Percentiles rank a stretch among this genome's conserved stretches.
Evolutionary conservation across 2,888 invertebrate genomes (phyloP).

Genomic region (Agrilus mali): DNA sequence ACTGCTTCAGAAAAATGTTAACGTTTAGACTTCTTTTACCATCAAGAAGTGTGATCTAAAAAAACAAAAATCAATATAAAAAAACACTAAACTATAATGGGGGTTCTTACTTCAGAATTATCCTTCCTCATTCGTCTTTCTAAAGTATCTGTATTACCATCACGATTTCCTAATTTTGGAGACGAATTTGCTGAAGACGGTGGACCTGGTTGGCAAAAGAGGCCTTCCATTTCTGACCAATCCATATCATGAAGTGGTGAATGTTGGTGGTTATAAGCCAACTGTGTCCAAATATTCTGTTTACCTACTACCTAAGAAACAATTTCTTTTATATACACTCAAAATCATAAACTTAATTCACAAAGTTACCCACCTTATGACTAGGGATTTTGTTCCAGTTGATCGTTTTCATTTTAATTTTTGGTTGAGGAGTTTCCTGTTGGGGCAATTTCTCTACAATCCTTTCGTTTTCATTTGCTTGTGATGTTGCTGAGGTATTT

Average conservation of each 20-base stretch:
- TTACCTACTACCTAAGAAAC: slow-evolving; percentile 63
- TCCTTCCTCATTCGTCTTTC: slow-evolving; percentile 62
- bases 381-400: slow-evolving; percentile 97
- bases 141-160: slow-evolving; percentile 34
- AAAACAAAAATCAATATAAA: slow-evolving; percentile 12
- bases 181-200: slow-evolving; percentile 39
- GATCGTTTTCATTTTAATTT: slow-evolving; percentile 92
- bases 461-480: slow-evolving; percentile 26
- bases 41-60: slow-evolving; percentile 75
- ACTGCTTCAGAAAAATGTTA: slow-evolving; percentile 97
- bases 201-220: slow-evolving; percentile 81
- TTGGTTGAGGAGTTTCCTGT: slow-evolving; percentile 87
- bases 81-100: not conserved
- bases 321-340: not conserved
- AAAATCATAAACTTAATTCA: not conserved
- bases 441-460: slow-evolving; percentile 60
- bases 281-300: slow-evolving; percentile 86
- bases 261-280: slow-evolving; percentile 74
- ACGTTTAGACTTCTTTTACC: slow-evolving; percentile 91
- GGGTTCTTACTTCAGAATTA: slow-evolving; percentile 50
- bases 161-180: slow-evolving; percentile 37
- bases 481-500: slow-evolving; percentile 5
- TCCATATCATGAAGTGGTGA: slow-evolving; percentile 76
- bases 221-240: slow-evolving; percentile 87
- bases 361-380: slow-evolving; percentile 49